Evolutionary conservation across 2,113 vertebrate species (phyloP).

Genomic region (Sula dactylatra): DNA sequence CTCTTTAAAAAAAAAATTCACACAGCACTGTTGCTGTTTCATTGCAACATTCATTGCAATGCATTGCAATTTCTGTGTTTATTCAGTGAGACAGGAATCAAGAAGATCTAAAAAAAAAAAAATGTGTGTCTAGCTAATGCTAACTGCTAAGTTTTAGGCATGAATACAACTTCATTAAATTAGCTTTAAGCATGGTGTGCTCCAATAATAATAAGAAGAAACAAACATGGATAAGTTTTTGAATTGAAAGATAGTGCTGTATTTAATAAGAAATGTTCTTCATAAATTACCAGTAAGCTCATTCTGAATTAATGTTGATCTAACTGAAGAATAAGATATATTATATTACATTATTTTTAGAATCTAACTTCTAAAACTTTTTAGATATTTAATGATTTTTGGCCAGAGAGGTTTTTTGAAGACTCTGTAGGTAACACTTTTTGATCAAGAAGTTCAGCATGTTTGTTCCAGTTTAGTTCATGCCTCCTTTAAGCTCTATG

Average conservation of each 20-base stretch:
- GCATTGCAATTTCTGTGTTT: neutral
- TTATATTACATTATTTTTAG: neutral
- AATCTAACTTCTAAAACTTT: neutral
- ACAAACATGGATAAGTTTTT: neutral
- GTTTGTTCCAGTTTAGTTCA: neutral
- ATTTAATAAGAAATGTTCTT: neutral
- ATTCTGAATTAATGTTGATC: neutral
- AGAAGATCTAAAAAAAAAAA: neutral
- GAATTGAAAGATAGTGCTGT: neutral
- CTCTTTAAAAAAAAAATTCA: neutral
- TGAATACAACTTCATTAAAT: neutral
- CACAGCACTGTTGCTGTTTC: neutral
- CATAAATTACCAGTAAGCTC: neutral
- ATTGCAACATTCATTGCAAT: too few species aligned
- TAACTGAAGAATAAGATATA: neutral
- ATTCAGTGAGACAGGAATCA: neutral
- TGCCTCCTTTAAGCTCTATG: neutral
- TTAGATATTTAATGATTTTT: neutral
- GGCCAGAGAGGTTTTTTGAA: neutral
- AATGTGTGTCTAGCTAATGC: neutral
- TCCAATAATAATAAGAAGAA: neutral
- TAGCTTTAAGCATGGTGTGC: neutral
- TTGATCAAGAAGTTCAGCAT: neutral
- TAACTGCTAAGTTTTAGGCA: neutral
- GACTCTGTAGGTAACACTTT: neutral